phyloP scores from a whole-genome alignment of 2,888 invertebrate genomes.

The Glyphotaelius pellucidus region DNA sequence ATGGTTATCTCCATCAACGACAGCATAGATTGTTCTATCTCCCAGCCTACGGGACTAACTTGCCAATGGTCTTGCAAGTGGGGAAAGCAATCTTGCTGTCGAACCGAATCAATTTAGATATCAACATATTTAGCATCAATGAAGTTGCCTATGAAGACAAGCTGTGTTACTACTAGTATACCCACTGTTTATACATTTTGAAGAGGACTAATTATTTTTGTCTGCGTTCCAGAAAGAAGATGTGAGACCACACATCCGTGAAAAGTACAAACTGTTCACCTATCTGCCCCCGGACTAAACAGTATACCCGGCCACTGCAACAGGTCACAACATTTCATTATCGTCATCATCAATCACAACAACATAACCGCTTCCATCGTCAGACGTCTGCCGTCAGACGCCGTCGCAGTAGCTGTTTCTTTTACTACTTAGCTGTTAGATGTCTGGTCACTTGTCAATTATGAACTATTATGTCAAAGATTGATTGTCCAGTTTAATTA shows the following conservation, averaged over 20 bases:
- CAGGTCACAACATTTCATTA: background rate
- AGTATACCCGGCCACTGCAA: background rate
- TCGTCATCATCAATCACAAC: too few species aligned
- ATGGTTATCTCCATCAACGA: too few species aligned
- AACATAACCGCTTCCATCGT: conserved; percentile 11
- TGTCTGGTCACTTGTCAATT: background rate
- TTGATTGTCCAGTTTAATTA: background rate
- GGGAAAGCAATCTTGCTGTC: too few species aligned
- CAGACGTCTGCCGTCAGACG: background rate
- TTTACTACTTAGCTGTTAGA: background rate
- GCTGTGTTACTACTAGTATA: too few species aligned
- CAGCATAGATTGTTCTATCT: too few species aligned
- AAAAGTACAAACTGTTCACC: conserved; percentile 93
- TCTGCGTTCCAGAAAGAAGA: conserved; percentile 85
- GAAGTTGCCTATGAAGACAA: too few species aligned
- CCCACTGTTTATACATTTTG: background rate
- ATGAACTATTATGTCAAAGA: background rate
- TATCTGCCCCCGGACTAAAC: conserved; percentile 90
- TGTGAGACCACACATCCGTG: conserved; percentile 93
- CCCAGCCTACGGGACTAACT: too few species aligned
- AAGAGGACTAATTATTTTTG: background rate
- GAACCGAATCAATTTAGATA: too few species aligned
- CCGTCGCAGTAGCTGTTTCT: background rate
- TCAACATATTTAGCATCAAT: too few species aligned
- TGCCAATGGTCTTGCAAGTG: too few species aligned